phyloP scores from a whole-genome alignment of 2,888 invertebrate species.

The Nematopogon swammerdamellus region DNA sequence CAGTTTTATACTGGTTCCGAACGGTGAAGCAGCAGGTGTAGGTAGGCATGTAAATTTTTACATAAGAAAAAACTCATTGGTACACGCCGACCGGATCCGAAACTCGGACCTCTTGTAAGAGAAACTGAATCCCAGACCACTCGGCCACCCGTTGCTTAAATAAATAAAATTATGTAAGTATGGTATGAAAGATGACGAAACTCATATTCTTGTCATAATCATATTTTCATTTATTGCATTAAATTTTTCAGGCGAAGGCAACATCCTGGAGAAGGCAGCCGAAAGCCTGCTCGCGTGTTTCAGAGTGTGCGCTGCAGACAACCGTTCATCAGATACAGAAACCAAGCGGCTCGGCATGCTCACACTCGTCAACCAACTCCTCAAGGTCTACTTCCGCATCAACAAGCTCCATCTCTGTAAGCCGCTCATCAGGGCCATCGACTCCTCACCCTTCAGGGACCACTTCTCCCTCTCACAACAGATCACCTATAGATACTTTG shows the following conservation, averaged over 20 bases:
- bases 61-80: too few species aligned
- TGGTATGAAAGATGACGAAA: too few species aligned
- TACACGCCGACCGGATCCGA: too few species aligned
- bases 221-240: too few species aligned
- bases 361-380: conserved; percentile 92
- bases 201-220: too few species aligned
- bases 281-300: conserved; percentile 92
- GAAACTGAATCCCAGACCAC: too few species aligned
- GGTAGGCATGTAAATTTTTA: too few species aligned
- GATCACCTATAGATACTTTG: conserved; percentile 96
- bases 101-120: too few species aligned
- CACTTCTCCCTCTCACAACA: conserved; percentile 88
- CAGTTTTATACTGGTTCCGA: too few species aligned
- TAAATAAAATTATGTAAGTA: too few species aligned
- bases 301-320: conserved; percentile 92
- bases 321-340: conserved; percentile 82
- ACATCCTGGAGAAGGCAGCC: conserved; percentile 85
- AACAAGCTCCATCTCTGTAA: conserved; percentile 87
- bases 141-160: too few species aligned
- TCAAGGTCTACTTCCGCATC: conserved; percentile 92
- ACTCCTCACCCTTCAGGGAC: conserved; percentile 86
- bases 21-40: too few species aligned
- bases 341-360: conserved; percentile 97
- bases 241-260: conserved; percentile 34
- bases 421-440: conserved; percentile 94